Conservation (phyloP, 2,113 vertebrate species). For the Propithecus coquereli region DNA sequence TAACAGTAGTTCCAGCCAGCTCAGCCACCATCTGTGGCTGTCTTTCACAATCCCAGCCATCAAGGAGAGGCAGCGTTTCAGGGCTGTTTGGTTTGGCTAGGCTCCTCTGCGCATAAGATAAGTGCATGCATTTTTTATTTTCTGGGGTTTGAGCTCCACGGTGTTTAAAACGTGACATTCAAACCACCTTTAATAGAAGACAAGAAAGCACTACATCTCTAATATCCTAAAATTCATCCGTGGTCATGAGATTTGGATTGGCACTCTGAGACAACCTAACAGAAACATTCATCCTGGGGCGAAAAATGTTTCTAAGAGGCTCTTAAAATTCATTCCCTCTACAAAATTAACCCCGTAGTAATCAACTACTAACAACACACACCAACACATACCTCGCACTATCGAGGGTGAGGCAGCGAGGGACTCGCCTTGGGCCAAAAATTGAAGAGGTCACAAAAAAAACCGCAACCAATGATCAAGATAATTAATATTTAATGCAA, state of each 20-base stretch:
- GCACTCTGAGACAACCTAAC: not conserved
- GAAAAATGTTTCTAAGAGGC: not conserved
- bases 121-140: not conserved
- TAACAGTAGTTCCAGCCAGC: not conserved
- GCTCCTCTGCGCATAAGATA: constrained; percentile 1
- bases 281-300: not conserved
- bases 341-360: not conserved
- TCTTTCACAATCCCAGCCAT: constrained; percentile 43
- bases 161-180: not conserved
- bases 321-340: not conserved
- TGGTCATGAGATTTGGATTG: not conserved
- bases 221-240: not conserved
- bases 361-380: not conserved
- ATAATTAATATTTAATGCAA: not conserved
- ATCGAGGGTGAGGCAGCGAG: not conserved
- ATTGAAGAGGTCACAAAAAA: not conserved
- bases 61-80: not conserved
- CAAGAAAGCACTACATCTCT: not conserved
- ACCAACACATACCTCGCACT: not conserved
- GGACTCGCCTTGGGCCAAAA: not conserved
- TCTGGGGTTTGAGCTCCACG: not conserved
- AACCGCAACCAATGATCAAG: not conserved
- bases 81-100: not conserved
- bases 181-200: not conserved
- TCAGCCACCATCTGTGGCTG: constrained; percentile 40